These are phyloP conservation scores for Psammodynastes pulverulentus DNA, from an alignment of 2,113 vertebrate genomes.

Conservation along the genomic window DNA sequence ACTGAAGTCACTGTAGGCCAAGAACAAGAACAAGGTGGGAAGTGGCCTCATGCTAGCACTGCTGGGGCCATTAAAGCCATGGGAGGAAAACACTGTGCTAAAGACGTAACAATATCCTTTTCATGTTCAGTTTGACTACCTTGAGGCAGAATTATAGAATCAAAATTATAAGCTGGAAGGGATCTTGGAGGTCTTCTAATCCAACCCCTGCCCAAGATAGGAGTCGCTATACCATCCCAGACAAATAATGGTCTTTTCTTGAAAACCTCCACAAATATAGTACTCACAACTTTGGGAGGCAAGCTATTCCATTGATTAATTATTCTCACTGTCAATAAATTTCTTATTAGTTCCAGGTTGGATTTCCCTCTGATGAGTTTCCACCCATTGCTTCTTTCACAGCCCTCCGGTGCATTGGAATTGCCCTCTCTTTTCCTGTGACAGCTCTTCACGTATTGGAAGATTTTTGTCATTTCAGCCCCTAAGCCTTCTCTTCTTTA, in stretches of 20 bases:
- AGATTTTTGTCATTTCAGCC: neutral
- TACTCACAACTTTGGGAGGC: neutral
- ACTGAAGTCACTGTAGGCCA: conserved; percentile 86
- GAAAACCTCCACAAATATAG: neutral
- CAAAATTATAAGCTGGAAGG: neutral
- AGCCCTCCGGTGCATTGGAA: no score
- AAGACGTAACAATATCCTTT: conserved; percentile 87
- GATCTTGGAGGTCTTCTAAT: neutral
- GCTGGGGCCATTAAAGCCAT: conserved; percentile 78
- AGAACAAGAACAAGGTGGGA: conserved; percentile 81
- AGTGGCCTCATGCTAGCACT: conserved; percentile 82
- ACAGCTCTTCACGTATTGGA: no score
- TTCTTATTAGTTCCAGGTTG: neutral
- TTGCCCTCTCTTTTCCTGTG: no score
- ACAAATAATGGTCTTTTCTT: neutral
- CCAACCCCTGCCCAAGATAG: neutral
- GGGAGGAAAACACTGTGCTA: conserved; percentile 79
- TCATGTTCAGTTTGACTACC: neutral
- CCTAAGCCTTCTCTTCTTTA: neutral
- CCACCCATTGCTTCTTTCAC: neutral
- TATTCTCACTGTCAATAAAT: neutral
- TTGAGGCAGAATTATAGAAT: neutral
- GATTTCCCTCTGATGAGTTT: neutral
- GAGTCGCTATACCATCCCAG: neutral
- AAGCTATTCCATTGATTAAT: neutral